A percentile compares a stretch with the other conserved stretches of the same genome.
Conservation (phyloP, 2,113 vertebrate species). For the Oryzias melastigma region DNA sequence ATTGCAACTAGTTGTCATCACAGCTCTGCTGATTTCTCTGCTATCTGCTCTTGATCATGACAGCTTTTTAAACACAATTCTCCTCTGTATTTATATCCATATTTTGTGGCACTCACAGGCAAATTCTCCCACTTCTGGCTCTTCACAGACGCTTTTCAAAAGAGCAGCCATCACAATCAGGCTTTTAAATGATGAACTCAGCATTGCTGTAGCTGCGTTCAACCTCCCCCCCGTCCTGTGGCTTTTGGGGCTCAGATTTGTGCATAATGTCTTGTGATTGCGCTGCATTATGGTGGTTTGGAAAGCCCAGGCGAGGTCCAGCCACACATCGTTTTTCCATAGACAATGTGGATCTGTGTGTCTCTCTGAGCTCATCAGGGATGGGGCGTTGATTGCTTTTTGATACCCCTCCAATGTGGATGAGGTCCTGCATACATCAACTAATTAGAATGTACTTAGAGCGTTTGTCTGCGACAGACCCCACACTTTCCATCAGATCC, state of each 20-base stretch:
- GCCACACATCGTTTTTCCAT: constrained; percentile 74
- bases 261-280: constrained; percentile 82
- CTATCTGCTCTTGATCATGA: constrained; percentile 62
- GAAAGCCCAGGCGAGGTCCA: constrained; percentile 66
- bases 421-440: constrained; percentile 80
- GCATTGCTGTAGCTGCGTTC: constrained; percentile 54
- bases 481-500: constrained; percentile 69
- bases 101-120: constrained; percentile 63
- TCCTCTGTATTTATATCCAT: constrained; percentile 60
- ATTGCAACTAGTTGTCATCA: constrained; percentile 59
- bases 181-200: constrained; percentile 73
- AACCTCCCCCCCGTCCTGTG: constrained; percentile 43
- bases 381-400: constrained; percentile 86
- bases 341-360: constrained; percentile 75
- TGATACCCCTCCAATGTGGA: constrained; percentile 83
- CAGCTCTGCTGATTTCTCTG: constrained; percentile 48
- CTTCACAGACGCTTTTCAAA: constrained; percentile 62
- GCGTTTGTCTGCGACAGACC: constrained; percentile 56
- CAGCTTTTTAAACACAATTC: constrained; percentile 62
- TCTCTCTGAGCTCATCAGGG: constrained; percentile 78
- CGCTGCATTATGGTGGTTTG: constrained; percentile 72
- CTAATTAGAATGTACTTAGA: constrained; percentile 77
- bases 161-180: constrained; percentile 73
- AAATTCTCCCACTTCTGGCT: constrained; percentile 70
- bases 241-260: constrained; percentile 73